These are phyloP conservation scores for Chironomus riparius DNA, from an alignment of 2,888 invertebrate species.

Conservation along the genomic window DNA sequence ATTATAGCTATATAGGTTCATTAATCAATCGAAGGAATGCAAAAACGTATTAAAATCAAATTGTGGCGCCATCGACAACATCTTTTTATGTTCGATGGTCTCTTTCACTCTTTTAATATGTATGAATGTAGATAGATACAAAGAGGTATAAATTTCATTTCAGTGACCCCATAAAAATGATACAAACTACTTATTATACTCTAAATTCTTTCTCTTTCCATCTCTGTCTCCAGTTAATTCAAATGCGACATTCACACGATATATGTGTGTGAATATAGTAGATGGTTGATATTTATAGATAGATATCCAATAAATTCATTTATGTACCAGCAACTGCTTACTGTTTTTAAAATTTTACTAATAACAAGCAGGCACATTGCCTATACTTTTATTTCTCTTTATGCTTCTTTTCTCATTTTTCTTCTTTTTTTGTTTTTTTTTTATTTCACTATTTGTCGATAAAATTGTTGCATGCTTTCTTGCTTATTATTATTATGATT, in stretches of 20 bases:
- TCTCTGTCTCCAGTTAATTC: not conserved
- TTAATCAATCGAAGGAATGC: constrained; percentile 26
- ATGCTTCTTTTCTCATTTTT: too few relatives aligned
- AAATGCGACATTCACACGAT: not conserved
- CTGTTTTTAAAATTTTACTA: not conserved
- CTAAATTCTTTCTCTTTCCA: not conserved
- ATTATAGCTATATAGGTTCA: not conserved
- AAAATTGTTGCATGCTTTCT: constrained; percentile 12
- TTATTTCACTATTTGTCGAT: not conserved
- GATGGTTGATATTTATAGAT: not conserved
- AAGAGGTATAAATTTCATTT: too few relatives aligned
- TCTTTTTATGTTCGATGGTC: not conserved
- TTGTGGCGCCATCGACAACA: constrained; percentile 20
- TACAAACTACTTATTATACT: not conserved
- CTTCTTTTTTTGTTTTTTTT: too few relatives aligned
- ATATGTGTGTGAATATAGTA: not conserved
- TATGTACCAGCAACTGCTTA: not conserved
- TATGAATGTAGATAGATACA: too few relatives aligned
- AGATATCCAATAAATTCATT: not conserved
- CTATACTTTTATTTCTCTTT: too few relatives aligned
- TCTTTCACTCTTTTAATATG: too few relatives aligned
- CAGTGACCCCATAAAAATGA: too few relatives aligned
- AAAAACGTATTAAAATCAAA: constrained; percentile 21
- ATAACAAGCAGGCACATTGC: not conserved
- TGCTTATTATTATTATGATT: not conserved